Percentiles rank a stretch among this genome's conserved stretches.
phyloP scores from a whole-genome alignment of 1,140 invertebrate species.

The Cherax quadricarinatus region DNA sequence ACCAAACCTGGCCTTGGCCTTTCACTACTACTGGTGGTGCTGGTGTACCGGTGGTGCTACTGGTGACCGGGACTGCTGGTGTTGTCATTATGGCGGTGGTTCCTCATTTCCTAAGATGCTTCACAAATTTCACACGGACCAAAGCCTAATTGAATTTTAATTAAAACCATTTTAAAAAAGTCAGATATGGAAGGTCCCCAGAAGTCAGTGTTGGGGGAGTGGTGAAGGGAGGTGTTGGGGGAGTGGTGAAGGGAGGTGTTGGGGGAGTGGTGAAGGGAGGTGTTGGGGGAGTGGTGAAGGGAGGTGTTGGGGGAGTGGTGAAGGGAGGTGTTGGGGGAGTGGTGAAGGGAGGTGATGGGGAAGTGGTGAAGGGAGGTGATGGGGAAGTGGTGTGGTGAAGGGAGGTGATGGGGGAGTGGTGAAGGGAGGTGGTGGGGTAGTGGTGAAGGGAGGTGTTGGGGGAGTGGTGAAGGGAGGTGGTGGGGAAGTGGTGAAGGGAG shows the following conservation, averaged over 20 bases:
- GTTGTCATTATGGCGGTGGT: slow-evolving; percentile 24
- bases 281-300: no score
- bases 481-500: no score
- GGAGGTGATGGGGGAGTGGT: not conserved
- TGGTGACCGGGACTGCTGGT: not conserved
- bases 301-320: no score
- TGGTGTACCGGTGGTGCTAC: not conserved
- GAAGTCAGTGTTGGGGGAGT: not conserved
- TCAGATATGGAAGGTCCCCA: slow-evolving; percentile 56
- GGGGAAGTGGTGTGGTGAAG: not conserved
- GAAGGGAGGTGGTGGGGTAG: no score
- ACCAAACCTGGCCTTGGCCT: not conserved
- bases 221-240: not conserved
- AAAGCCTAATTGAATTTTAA: slow-evolving; percentile 68
- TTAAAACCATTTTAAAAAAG: slow-evolving; percentile 69
- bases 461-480: no score
- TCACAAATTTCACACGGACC: slow-evolving; percentile 67
- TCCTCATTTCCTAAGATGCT: slow-evolving; percentile 55
- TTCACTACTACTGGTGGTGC: not conserved
- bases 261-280: not conserved
- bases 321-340: no score
- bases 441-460: not conserved
- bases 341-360: no score
- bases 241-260: not conserved
- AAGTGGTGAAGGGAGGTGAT: no score